Percentiles rank a stretch among this genome's conserved stretches.
phyloP scores from a whole-genome alignment of 2,113 vertebrate genomes.

The Ictalurus punctatus region DNA sequence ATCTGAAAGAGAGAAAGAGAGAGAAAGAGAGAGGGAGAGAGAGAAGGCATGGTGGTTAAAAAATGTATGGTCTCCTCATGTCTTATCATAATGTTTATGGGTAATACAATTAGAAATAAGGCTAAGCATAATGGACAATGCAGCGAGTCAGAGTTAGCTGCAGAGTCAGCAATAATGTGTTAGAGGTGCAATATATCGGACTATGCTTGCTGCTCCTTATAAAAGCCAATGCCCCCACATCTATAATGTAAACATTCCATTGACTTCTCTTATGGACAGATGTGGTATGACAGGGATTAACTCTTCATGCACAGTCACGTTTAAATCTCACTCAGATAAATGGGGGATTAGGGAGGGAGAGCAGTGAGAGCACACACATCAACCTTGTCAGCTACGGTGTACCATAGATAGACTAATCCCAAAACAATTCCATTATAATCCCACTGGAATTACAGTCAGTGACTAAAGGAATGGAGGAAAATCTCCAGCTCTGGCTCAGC shows the following conservation, averaged over 20 bases:
- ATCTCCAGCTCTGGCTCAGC: constrained; percentile 19
- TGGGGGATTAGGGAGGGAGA: neutral
- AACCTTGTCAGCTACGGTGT: constrained; percentile 17
- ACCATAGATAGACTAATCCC: constrained; percentile 40
- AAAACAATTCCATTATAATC: constrained; percentile 45
- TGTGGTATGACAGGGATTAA: constrained; percentile 31
- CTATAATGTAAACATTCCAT: neutral
- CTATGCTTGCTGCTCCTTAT: neutral
- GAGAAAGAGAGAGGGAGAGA: neutral
- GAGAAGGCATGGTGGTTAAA: neutral
- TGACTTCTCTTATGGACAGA: neutral
- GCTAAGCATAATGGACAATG: no score
- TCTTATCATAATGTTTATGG: neutral
- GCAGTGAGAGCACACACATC: neutral
- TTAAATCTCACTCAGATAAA: constrained; percentile 31
- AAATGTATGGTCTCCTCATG: no score
- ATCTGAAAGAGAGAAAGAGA: constrained; percentile 2
- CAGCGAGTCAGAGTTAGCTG: neutral
- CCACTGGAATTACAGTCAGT: constrained; percentile 40
- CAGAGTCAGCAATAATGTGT: neutral
- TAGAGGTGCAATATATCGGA: neutral
- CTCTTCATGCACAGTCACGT: constrained; percentile 42
- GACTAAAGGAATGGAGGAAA: constrained; percentile 39
- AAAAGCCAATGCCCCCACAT: neutral
- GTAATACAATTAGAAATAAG: neutral